Base-by-base conservation (phyloP, 35 echinoderm and acorn worm genomes). In the Ophioderma brevispina region DNA sequence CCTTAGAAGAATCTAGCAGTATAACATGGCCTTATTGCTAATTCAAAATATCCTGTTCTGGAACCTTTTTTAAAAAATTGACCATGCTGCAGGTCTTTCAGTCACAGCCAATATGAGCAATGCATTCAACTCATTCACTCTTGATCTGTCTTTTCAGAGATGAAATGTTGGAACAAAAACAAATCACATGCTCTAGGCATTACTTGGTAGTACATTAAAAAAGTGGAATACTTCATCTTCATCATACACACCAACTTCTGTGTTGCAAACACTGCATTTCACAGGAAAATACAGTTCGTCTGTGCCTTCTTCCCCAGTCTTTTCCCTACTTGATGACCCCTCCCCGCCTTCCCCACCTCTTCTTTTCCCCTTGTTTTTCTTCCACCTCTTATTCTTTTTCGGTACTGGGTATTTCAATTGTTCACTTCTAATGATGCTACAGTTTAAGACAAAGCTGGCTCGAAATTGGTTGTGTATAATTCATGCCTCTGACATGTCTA, bases 401-500 rank as follows among this genome's bases (percentile, higher is more conserved):
- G 90, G 86, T 10, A 76, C 64, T 25, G 89, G 78, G 84, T 93
- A 99, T 37, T 70, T 76, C 46, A 99, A 86, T 19, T 75, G 80
- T 59, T 99, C 97, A 17, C 39, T 78, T 18, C 89, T 76, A 13
- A 99, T 59, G 38, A 99, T 99, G 37, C 31, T 52, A 78, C 97
- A 99, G 85, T 95, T 99, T 31, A 99, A 50, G 28, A 99, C 97
- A 75, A 99, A 99, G 91, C 95, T 99, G 3, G 96, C 94, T 13
- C 97, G 76, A 77, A 85, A 99, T 64, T 99, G 97, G 75, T 94
- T 92, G 40, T 88, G 79, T 99, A 99, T 31, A 95, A 79, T 52
- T 99, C 97, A 83, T 99, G 97, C 39, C 94, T 89, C 77, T 99
- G 97, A 63, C 97, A 99, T n/a, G 84, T 99, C 97, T 36, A 99